Evolutionary conservation across 2,888 invertebrate genomes (phyloP).

Genomic region (Ophonus ardosiacus): DNA sequence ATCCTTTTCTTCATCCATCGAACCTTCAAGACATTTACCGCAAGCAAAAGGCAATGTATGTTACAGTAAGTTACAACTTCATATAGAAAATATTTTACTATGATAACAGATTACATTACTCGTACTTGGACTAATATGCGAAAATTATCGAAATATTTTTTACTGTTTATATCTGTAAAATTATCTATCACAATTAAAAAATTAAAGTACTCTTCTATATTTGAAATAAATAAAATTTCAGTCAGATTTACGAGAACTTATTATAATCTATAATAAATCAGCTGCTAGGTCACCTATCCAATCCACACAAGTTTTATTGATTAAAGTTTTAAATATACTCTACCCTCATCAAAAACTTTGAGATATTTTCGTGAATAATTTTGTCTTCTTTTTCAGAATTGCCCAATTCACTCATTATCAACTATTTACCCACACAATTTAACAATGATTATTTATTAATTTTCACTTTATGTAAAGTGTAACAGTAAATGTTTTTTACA

Average conservation of each 20-base stretch:
- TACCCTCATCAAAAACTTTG: too few relatives aligned
- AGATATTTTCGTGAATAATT: not conserved
- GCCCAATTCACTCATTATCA: slow-evolving; percentile 23
- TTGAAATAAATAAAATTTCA: too few relatives aligned
- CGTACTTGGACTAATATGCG: not conserved
- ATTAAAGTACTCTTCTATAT: too few relatives aligned
- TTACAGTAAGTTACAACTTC: slow-evolving; percentile 44
- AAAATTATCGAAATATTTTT: too few relatives aligned
- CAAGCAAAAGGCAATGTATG: slow-evolving; percentile 22
- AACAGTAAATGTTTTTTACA: slow-evolving; percentile 38
- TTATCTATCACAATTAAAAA: too few relatives aligned
- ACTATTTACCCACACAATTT: slow-evolving; percentile 17
- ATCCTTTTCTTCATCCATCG: slow-evolving; percentile 48
- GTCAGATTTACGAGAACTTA: too few relatives aligned
- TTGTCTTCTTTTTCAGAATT: slow-evolving; percentile 35
- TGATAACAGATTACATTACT: not conserved
- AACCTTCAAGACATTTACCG: slow-evolving; percentile 9
- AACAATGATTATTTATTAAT: slow-evolving; percentile 24
- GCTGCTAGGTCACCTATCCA: too few relatives aligned
- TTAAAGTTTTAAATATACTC: too few relatives aligned
- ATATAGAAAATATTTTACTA: not conserved
- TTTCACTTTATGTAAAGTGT: slow-evolving; percentile 16
- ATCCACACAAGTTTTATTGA: too few relatives aligned
- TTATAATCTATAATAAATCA: too few relatives aligned
- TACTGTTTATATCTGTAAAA: too few relatives aligned